Evolutionary conservation across 2,113 vertebrate genomes (phyloP).

Genomic region (Clupea harengus): DNA sequence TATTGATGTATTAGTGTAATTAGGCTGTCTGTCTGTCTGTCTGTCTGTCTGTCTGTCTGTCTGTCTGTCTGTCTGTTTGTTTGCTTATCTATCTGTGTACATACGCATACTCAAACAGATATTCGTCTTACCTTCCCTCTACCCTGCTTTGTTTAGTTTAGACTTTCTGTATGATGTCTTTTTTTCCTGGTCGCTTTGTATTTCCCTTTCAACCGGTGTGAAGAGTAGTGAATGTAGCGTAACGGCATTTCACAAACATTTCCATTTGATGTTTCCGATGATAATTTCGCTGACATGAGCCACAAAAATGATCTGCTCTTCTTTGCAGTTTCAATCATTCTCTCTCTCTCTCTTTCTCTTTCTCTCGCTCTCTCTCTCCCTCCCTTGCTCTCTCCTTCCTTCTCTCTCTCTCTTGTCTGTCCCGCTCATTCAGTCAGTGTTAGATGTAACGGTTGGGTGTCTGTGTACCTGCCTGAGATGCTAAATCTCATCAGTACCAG

Average conservation of each 20-base stretch:
- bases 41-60: background rate
- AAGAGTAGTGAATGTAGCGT: background rate
- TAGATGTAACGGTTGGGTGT: background rate
- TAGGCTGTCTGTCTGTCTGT: background rate
- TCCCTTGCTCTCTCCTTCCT: background rate
- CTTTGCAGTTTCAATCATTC: background rate
- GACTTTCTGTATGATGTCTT: background rate
- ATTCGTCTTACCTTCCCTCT: background rate
- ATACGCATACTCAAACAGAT: too few species aligned
- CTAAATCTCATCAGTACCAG: background rate
- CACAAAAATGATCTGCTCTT: background rate
- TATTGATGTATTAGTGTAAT: too few species aligned
- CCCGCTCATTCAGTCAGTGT: background rate
- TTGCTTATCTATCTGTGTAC: background rate
- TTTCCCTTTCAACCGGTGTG: background rate
- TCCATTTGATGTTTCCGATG: background rate
- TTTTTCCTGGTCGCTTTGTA: background rate
- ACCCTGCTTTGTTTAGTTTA: background rate
- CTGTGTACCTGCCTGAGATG: constrained; percentile 13
- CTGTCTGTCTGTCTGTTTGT: background rate
- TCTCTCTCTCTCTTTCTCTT: background rate
- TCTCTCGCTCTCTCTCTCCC: background rate
- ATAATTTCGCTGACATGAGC: background rate
- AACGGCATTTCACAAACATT: background rate
- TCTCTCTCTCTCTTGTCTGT: background rate